Evolutionary conservation across 2,888 invertebrate species (phyloP).

Genomic region (Torymus tubicola): DNA sequence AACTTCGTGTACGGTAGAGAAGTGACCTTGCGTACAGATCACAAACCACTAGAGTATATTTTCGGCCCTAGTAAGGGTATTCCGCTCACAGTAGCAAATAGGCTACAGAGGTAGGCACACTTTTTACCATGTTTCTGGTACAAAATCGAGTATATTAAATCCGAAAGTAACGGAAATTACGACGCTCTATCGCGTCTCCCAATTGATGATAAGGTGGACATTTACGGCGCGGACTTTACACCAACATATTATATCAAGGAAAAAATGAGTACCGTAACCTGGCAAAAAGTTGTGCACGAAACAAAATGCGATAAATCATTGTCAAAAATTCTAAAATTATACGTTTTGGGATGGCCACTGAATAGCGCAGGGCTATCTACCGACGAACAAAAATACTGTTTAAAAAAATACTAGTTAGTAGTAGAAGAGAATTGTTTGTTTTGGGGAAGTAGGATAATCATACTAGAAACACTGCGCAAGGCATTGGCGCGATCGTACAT

Average conservation of each 20-base stretch:
- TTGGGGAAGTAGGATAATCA: neutral
- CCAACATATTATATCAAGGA: too few relatives aligned
- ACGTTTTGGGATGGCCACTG: neutral
- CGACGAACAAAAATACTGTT: neutral
- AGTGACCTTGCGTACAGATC: slow-evolving; percentile 37
- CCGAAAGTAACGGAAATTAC: slow-evolving; percentile 38
- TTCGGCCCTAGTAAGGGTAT: too few relatives aligned
- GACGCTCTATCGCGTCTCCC: slow-evolving; percentile 30
- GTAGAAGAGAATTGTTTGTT: neutral
- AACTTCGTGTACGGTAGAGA: too few relatives aligned
- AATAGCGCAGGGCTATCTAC: neutral
- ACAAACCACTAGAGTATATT: too few relatives aligned
- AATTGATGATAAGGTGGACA: neutral
- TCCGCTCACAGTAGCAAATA: too few relatives aligned
- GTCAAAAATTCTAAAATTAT: neutral
- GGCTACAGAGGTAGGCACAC: too few relatives aligned
- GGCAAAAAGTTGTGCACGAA: neutral
- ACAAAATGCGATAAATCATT: neutral
- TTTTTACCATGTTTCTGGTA: too few relatives aligned
- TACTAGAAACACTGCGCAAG: neutral
- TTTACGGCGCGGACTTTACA: too few relatives aligned
- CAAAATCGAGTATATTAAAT: slow-evolving; percentile 2
- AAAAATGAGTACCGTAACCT: too few relatives aligned
- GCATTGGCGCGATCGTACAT: neutral
- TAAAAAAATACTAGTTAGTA: neutral